Percentiles rank a stretch among this genome's conserved stretches.
These are phyloP conservation scores for Pimpla rufipes DNA, from an alignment of 2,888 invertebrate genomes.

Conservation along the genomic window DNA sequence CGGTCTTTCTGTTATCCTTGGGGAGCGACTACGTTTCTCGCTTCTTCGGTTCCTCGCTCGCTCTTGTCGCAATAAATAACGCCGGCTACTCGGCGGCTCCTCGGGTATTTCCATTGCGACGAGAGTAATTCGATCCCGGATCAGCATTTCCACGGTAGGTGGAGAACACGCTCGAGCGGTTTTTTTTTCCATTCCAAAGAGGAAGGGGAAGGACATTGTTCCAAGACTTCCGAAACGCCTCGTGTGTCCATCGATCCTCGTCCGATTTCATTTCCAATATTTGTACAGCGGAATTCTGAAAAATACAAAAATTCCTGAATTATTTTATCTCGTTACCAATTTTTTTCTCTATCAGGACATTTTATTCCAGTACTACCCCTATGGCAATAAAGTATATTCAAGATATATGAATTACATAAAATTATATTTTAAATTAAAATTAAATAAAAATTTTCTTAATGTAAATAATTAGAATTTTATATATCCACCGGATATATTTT, in stretches of 20 bases:
- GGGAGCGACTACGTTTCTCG: not conserved
- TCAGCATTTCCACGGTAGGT: slow-evolving; percentile 27
- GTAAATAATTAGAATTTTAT: too few species aligned
- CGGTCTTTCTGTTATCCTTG: not conserved
- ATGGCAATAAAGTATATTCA: too few species aligned
- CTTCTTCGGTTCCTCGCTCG: not conserved
- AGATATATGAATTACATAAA: too few species aligned
- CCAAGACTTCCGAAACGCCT: slow-evolving; percentile 35
- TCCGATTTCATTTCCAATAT: not conserved
- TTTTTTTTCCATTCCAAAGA: not conserved
- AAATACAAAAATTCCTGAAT: not conserved
- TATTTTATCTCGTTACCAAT: not conserved
- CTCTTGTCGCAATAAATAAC: not conserved
- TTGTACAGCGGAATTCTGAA: not conserved
- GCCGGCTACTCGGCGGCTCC: not conserved
- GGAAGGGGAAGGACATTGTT: slow-evolving; percentile 25
- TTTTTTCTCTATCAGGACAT: not conserved
- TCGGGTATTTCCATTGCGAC: slow-evolving; percentile 32
- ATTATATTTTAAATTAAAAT: too few species aligned
- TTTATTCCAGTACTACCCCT: too few species aligned
- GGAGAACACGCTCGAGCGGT: not conserved
- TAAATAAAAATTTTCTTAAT: too few species aligned
- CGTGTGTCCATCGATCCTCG: slow-evolving; percentile 18
- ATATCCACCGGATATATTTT: too few species aligned
- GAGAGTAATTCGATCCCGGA: slow-evolving; percentile 49